These are phyloP conservation scores for Globia sparganii DNA, from an alignment of 2,888 invertebrate species.

Conservation along the genomic window DNA sequence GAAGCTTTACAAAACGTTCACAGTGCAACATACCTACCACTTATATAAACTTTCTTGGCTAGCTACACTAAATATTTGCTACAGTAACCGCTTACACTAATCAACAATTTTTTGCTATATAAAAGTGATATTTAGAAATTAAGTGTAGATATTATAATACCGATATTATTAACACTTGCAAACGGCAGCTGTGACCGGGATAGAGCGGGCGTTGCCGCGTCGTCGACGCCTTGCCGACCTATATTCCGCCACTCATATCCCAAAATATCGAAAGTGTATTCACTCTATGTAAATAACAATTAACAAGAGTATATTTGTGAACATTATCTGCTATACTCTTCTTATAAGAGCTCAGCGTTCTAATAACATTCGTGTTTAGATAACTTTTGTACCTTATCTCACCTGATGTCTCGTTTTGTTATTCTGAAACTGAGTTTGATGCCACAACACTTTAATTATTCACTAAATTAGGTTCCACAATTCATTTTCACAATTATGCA, in stretches of 20 bases:
- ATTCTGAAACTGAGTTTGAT: constrained; percentile 29
- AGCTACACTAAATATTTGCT: constrained; percentile 22
- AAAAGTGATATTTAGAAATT: constrained; percentile 6
- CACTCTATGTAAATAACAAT: constrained; percentile 68
- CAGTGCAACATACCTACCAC: constrained; percentile 2
- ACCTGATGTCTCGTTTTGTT: constrained; percentile 6
- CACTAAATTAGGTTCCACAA: constrained; percentile 68
- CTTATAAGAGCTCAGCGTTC: neutral
- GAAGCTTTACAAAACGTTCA: neutral
- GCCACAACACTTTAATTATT: constrained; percentile 45
- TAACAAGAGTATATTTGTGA: constrained; percentile 34
- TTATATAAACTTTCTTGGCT: constrained; percentile 55
- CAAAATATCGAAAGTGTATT: constrained; percentile 86
- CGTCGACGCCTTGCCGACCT: constrained; percentile 84
- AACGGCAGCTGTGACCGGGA: constrained; percentile 87
- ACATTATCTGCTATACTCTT: neutral
- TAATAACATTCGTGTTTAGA: constrained; percentile 19
- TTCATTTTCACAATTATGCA: constrained; percentile 77
- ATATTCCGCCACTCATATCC: constrained; percentile 87
- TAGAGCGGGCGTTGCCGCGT: constrained; percentile 86
- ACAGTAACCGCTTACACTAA: constrained; percentile 1
- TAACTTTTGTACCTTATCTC: constrained; percentile 50
- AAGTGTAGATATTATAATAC: constrained; percentile 42
- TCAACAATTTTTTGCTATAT: neutral
- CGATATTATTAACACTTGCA: constrained; percentile 76